A percentile compares a stretch with the other conserved stretches of the same genome.
These are phyloP conservation scores for Drosophila leontia DNA, from an alignment of 1,140 invertebrate species.

Conservation along the genomic window DNA sequence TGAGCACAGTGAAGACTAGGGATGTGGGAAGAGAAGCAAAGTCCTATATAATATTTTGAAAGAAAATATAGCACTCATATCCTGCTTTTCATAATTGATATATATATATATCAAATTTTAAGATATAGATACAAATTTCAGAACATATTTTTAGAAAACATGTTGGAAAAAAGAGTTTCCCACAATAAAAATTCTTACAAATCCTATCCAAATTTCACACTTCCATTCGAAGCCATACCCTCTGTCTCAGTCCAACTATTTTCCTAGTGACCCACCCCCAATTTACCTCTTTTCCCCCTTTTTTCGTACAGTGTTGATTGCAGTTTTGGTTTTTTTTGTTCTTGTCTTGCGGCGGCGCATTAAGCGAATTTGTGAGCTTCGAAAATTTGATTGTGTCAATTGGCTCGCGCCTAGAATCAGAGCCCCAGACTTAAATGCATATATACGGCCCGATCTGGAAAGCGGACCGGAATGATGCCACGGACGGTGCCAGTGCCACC, in stretches of 20 bases:
- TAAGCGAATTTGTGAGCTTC: conserved; percentile 68
- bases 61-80: neutral
- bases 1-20: conserved; percentile 8
- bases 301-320: conserved; percentile 58
- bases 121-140: too few relatives aligned
- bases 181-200: too few relatives aligned
- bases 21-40: neutral
- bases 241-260: conserved; percentile 1
- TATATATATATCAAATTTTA: too few relatives aligned
- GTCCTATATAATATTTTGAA: neutral
- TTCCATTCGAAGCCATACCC: neutral
- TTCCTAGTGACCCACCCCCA: too few relatives aligned
- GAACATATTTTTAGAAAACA: too few relatives aligned
- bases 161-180: too few relatives aligned
- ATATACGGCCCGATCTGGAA: conserved; percentile 9
- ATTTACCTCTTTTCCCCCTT: neutral
- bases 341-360: conserved; percentile 66
- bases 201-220: too few relatives aligned
- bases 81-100: too few relatives aligned
- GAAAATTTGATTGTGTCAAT: conserved; percentile 79
- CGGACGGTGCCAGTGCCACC: conserved; percentile 23
- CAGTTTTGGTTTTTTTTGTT: conserved; percentile 59
- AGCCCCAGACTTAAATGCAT: conserved; percentile 15
- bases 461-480: conserved; percentile 31
- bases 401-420: conserved; percentile 77